A percentile compares a stretch with the other conserved stretches of the same genome.
These are phyloP conservation scores for Vireo altiloquus DNA, from an alignment of 2,113 vertebrate genomes.

Conservation along the genomic window DNA sequence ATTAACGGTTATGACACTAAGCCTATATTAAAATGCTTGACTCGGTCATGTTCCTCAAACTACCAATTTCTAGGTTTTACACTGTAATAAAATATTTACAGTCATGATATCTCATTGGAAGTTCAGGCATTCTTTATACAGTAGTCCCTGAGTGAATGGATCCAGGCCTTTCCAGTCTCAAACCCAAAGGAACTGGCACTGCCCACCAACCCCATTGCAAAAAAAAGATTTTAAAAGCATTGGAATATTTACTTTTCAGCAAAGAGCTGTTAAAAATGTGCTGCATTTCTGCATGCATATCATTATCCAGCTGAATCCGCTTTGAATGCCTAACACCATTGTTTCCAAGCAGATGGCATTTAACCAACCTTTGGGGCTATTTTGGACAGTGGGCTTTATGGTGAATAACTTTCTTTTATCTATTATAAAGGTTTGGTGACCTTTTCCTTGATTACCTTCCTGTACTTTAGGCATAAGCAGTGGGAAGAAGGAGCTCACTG, in stretches of 20 bases:
- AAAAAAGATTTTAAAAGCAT: background rate
- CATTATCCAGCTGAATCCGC: background rate
- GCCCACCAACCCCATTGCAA: background rate
- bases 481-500: background rate
- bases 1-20: background rate
- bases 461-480: background rate
- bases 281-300: background rate
- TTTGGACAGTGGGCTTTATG: background rate
- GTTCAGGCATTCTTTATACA: background rate
- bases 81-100: background rate
- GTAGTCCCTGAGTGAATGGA: background rate
- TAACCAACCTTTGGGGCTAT: background rate
- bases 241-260: background rate
- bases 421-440: background rate
- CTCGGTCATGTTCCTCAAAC: background rate
- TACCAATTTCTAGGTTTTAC: conserved; percentile 6
- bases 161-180: background rate
- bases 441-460: background rate
- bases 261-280: background rate
- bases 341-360: background rate
- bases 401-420: background rate
- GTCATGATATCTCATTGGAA: background rate
- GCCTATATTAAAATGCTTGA: background rate
- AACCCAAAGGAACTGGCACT: background rate
- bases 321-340: background rate